Base-by-base conservation (phyloP, 2,113 vertebrate genomes). In the Amphiprion ocellaris region DNA sequence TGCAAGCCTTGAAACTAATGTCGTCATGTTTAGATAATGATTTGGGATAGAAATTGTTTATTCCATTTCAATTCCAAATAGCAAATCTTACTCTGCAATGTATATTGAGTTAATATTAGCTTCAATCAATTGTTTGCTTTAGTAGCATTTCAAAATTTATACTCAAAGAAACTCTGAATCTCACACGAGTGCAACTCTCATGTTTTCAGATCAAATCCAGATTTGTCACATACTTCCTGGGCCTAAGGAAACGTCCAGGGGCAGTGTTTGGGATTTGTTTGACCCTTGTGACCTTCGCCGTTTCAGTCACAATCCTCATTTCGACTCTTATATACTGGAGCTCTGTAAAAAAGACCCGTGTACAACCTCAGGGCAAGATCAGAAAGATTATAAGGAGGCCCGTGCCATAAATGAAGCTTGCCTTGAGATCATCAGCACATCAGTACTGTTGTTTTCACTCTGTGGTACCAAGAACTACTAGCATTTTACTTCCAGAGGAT, bases 171-270 rank as follows among this genome's bases (percentile, higher is more conserved):
- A 50, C 68, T 58, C 55, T 39, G 39, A 81, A 59, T 84, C 83
- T 92, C 55, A 88, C 73, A 56, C 44, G 30, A 64, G 74, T 87
- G 26, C 71, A 79, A 83, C 16, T 95, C 77, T 94, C 87, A 70
- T 93, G 83, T 91, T 97, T 97, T 90, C 96, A 98, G 96, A 93
- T 97, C 94, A 97, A 97, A 94, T 95, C 95, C 93, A 95, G 95
- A 95, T 94, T 97, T 94, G 88, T 95, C 89, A 95, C 96, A 69
- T 97, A 96, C 96, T 92, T 97, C 94, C 85, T 96, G 95, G 94
- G 95, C 93, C 96, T 97, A 91, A 96, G 94, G 94, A 96, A 94
- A 75, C 95, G 73, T 82, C 96, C 96, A 2, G 94, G 95, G 95
- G 93, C 93, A 73, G 95, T 98, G 92, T 96, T 97, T 94, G 93